Conservation (phyloP, 1,140 invertebrate genomes). For the Calephelis virginiensis region DNA sequence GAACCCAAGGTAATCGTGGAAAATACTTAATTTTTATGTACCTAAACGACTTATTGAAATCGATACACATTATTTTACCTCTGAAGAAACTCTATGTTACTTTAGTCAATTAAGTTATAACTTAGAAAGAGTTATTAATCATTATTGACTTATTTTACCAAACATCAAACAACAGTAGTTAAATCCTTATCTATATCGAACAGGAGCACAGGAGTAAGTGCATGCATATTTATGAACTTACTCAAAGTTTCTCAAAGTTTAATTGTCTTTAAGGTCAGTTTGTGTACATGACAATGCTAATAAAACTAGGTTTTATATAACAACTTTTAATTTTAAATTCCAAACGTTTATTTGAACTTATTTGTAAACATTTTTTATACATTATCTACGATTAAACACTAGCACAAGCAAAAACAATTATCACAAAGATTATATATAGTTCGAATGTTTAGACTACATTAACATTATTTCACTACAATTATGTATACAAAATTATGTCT, state of each 20-base stretch:
- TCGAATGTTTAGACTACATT: background rate
- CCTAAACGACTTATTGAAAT: no score
- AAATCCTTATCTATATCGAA: background rate
- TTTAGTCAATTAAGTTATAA: no score
- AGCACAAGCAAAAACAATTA: background rate
- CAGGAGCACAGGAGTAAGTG: background rate
- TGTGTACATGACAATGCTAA: background rate
- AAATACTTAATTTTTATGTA: no score
- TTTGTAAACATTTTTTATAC: conserved; percentile 1
- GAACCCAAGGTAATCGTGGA: no score
- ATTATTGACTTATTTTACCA: background rate
- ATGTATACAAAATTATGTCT: background rate
- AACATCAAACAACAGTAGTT: background rate
- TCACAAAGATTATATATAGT: conserved; percentile 2
- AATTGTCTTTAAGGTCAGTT: background rate
- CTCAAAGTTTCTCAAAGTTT: conserved; percentile 9
- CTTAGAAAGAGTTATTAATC: no score
- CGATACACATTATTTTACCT: no score
- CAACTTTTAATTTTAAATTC: conserved; percentile 1
- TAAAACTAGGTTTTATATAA: background rate
- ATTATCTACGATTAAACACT: conserved; percentile 3
- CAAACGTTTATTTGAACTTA: conserved; percentile 1
- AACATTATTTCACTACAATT: conserved; percentile 4
- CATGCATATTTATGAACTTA: conserved; percentile 10
- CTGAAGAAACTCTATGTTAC: no score